These are phyloP conservation scores for Phortica magna DNA, from an alignment of 2,888 invertebrate species.

Conservation along the genomic window DNA sequence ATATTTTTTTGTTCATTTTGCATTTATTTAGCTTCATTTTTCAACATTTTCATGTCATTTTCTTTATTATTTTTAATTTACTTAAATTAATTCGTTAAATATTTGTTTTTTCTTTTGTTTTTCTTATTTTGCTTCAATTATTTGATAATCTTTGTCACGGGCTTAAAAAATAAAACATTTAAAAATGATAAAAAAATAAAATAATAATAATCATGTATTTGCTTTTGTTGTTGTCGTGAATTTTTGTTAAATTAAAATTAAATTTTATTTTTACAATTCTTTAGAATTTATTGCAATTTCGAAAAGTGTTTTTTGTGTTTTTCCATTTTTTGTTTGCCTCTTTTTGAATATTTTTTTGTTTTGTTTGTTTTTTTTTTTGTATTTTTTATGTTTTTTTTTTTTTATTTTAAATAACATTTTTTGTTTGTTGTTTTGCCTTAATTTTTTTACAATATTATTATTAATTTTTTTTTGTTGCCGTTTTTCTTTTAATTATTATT, in stretches of 20 bases:
- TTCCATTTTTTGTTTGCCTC: neutral
- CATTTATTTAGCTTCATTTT: neutral
- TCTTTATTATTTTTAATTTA: conserved; percentile 1
- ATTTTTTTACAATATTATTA: neutral
- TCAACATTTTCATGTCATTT: neutral
- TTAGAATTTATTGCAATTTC: conserved; percentile 14
- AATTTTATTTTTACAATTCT: conserved; percentile 5
- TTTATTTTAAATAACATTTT: neutral
- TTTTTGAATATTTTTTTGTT: neutral
- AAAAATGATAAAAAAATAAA: neutral
- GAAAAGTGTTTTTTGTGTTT: neutral
- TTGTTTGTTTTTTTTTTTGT: conserved; percentile 12
- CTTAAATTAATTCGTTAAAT: neutral
- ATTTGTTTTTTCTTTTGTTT: neutral
- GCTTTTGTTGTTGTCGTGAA: neutral
- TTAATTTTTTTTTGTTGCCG: neutral
- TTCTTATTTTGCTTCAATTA: neutral
- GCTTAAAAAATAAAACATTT: neutral
- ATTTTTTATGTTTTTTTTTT: neutral
- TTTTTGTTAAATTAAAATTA: conserved; percentile 12
- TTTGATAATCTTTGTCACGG: neutral
- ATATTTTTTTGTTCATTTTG: neutral
- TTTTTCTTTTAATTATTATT: neutral
- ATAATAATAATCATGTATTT: neutral
- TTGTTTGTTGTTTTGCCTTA: neutral